Evolutionary conservation across 1,140 invertebrate species (phyloP).

Genomic region (Lasaia peninsularis): DNA sequence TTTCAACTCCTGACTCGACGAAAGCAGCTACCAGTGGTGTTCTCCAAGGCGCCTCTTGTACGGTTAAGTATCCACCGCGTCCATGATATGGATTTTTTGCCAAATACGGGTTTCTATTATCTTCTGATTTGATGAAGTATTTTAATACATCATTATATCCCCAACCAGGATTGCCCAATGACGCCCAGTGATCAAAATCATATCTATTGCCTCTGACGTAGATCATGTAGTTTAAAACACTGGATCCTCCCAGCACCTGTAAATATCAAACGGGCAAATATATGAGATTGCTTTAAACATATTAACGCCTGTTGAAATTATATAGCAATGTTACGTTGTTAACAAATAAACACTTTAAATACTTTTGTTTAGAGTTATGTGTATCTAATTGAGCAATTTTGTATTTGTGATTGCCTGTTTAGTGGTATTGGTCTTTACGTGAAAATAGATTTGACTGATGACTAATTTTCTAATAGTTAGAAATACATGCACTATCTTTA

Average conservation of each 20-base stretch:
- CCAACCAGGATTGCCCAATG: constrained; percentile 92
- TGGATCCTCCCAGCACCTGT: constrained; percentile 90
- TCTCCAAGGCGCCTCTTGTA: constrained; percentile 90
- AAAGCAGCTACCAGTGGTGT: constrained; percentile 89
- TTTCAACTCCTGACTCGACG: constrained; percentile 90
- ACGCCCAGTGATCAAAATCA: constrained; percentile 95
- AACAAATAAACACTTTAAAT: no score
- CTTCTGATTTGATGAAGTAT: constrained; percentile 95
- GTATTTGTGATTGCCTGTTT: no score
- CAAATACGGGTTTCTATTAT: constrained; percentile 90
- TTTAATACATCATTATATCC: constrained; percentile 90
- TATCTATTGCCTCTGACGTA: constrained; percentile 90
- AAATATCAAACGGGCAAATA: constrained; percentile 24
- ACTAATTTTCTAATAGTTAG: no score
- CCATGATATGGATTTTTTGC: constrained; percentile 84
- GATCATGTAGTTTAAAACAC: constrained; percentile 96
- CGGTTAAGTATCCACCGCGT: constrained; percentile 86
- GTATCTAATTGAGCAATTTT: no score
- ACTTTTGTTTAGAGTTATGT: no score
- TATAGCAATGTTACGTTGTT: background rate
- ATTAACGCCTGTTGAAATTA: background rate
- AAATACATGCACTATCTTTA: no score
- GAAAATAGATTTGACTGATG: no score
- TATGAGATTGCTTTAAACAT: background rate
- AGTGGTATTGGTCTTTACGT: no score